Conservation (phyloP, 2,888 invertebrate genomes). For the Chironomus tentans region DNA sequence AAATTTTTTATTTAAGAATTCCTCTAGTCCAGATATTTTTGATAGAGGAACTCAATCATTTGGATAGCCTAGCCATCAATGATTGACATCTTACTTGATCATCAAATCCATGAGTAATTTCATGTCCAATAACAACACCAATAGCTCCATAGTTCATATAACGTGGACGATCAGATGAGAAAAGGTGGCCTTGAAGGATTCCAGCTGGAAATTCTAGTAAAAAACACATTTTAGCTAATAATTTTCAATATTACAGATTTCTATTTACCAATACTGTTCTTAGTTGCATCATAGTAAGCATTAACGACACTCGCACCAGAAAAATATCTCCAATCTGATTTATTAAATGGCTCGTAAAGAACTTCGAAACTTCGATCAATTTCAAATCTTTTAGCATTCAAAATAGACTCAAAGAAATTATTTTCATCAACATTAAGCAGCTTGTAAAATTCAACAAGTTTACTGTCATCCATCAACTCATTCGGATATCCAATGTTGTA, state of each 20-base stretch:
- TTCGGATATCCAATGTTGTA: constrained; percentile 80
- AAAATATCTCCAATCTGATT: constrained; percentile 70
- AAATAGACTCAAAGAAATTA: neutral
- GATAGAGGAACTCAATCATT: too few species aligned
- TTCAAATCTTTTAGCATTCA: constrained; percentile 57
- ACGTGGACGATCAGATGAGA: constrained; percentile 68
- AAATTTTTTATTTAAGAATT: too few species aligned
- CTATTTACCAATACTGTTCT: constrained; percentile 64
- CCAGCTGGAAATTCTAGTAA: constrained; percentile 74
- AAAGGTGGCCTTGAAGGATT: constrained; percentile 72
- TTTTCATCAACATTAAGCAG: neutral
- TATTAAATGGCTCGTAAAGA: constrained; percentile 61
- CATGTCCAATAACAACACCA: constrained; percentile 76
- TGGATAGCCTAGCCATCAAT: too few species aligned
- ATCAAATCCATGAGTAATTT: constrained; percentile 55
- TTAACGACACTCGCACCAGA: constrained; percentile 67
- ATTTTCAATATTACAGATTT: too few species aligned
- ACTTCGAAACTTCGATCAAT: constrained; percentile 54
- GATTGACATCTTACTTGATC: too few species aligned
- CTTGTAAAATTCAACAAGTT: constrained; percentile 60
- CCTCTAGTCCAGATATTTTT: too few species aligned
- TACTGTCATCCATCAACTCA: constrained; percentile 66
- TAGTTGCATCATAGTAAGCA: constrained; percentile 66
- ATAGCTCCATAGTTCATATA: constrained; percentile 82
- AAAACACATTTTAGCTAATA: neutral